Evolutionary conservation across 2,888 invertebrate genomes (phyloP).

Genomic region (Herminia tarsipennalis): DNA sequence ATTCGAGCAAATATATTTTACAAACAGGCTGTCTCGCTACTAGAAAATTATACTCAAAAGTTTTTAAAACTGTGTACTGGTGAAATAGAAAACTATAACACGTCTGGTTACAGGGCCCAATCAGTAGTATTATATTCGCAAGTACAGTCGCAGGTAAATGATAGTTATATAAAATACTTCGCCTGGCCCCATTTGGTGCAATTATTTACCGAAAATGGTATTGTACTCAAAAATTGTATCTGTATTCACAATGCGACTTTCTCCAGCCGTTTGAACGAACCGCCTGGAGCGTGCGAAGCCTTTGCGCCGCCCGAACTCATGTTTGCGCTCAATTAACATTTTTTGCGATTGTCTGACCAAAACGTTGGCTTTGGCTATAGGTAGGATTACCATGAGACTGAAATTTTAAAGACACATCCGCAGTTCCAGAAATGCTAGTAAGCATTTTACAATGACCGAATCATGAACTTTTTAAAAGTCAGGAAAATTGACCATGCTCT

Average conservation of each 20-base stretch:
- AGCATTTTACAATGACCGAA: no score
- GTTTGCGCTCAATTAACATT: slow-evolving; percentile 41
- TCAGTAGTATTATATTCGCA: no score
- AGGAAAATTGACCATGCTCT: no score
- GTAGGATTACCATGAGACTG: not conserved
- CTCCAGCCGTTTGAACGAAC: slow-evolving; percentile 50
- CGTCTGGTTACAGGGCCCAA: no score
- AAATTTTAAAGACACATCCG: no score
- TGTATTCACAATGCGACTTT: slow-evolving; percentile 54
- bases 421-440: no score
- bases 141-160: not conserved
- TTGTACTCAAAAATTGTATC: slow-evolving; percentile 48
- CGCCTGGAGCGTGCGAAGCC: slow-evolving; percentile 37
- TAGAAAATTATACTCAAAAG: no score
- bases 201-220: slow-evolving; percentile 62
- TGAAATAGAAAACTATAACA: not conserved
- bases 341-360: slow-evolving; percentile 20
- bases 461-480: no score
- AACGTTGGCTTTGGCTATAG: not conserved
- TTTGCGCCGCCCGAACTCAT: slow-evolving; percentile 28
- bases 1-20: no score
- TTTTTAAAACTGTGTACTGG: not conserved
- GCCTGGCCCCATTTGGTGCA: slow-evolving; percentile 52
- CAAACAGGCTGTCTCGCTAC: no score
- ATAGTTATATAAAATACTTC: not conserved